These are phyloP conservation scores for Cyphomyrmex costatus DNA, from an alignment of 1,140 invertebrate genomes.

Conservation along the genomic window DNA sequence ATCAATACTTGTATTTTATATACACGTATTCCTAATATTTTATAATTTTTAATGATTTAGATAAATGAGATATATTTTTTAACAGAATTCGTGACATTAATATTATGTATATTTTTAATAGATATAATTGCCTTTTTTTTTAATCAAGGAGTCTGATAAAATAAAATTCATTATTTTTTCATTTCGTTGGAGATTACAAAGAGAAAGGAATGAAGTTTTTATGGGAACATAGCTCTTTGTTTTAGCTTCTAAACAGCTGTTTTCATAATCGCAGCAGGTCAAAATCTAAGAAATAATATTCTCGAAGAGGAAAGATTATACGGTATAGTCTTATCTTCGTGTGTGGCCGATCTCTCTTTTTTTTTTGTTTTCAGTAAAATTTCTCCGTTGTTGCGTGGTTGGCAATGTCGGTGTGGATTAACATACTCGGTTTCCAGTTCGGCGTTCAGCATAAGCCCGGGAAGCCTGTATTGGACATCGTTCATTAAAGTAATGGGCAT, in stretches of 20 bases:
- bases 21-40: no score
- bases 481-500: constrained; percentile 66
- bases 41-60: not conserved
- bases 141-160: not conserved
- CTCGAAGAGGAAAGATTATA: constrained; percentile 39
- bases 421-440: constrained; percentile 66
- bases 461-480: constrained; percentile 29
- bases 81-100: not conserved
- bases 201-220: constrained; percentile 36
- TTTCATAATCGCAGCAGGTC: constrained; percentile 37
- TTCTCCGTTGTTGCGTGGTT: constrained; percentile 13
- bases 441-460: constrained; percentile 45
- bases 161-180: not conserved
- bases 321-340: constrained; percentile 70
- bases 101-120: not conserved
- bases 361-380: constrained; percentile 59
- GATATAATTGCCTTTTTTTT: not conserved
- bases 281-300: constrained; percentile 51
- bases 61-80: not conserved
- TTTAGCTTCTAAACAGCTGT: constrained; percentile 52
- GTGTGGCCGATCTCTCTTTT: constrained; percentile 64
- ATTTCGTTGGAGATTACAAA: constrained; percentile 11
- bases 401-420: constrained; percentile 55
- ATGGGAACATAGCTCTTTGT: constrained; percentile 27
- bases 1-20: not conserved